A percentile compares a stretch with the other conserved stretches of the same genome.
These are phyloP conservation scores for Folsomia manolachei DNA, from an alignment of 2,888 invertebrate species.

Conservation along the genomic window DNA sequence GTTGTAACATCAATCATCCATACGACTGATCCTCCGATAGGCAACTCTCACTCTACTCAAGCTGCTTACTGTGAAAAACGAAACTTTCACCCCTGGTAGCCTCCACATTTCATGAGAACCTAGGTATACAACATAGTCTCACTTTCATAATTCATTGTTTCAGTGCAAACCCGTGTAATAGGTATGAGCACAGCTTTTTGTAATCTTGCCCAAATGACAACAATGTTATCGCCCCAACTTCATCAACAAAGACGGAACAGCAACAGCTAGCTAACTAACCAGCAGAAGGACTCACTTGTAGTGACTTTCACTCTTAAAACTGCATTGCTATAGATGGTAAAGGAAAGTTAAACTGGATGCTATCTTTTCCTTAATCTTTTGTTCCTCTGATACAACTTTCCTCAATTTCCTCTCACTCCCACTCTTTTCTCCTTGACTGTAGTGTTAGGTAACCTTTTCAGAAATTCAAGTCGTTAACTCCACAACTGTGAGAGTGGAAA, in stretches of 20 bases:
- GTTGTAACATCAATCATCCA: conserved; percentile 25
- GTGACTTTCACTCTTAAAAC: too few species aligned
- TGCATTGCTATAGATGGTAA: too few species aligned
- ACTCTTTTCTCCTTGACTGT: too few species aligned
- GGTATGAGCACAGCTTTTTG: too few species aligned
- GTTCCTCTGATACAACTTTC: conserved; percentile 10
- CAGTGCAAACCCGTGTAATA: too few species aligned
- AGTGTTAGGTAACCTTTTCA: conserved; percentile 3
- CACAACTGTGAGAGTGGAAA: not conserved
- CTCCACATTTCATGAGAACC: not conserved
- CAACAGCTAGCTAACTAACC: too few species aligned
- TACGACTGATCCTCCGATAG: conserved; percentile 5
- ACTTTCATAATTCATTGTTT: too few species aligned
- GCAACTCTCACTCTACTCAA: not conserved
- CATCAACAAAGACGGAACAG: too few species aligned
- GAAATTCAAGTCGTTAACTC: conserved; percentile 9
- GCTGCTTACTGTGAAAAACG: not conserved
- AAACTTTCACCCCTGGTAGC: not conserved
- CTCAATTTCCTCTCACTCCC: conserved; percentile 8
- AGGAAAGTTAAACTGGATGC: not conserved
- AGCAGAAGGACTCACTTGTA: not conserved
- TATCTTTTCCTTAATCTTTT: conserved; percentile 6
- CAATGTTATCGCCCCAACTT: too few species aligned
- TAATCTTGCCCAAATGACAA: too few species aligned
- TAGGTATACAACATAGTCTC: too few species aligned